These are phyloP conservation scores for Hippocampus guttulatus DNA, from an alignment of 2,113 vertebrate genomes.

Conservation along the genomic window DNA sequence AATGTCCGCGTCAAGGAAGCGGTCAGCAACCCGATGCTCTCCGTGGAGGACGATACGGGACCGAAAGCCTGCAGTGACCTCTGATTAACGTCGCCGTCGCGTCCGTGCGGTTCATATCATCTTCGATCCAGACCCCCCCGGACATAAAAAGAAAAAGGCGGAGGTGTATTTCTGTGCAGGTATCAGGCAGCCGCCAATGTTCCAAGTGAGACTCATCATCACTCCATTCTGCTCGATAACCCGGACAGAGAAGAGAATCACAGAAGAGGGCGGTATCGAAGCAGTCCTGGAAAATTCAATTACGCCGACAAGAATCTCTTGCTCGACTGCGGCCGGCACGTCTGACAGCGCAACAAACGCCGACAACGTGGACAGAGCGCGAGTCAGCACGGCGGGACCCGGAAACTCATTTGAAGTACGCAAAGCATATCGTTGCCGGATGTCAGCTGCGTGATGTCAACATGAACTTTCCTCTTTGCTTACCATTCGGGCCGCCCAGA, in stretches of 20 bases:
- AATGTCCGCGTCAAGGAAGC: slow-evolving; percentile 13
- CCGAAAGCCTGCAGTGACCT: neutral
- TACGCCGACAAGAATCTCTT: slow-evolving; percentile 72
- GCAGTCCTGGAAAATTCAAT: slow-evolving; percentile 71
- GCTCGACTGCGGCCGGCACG: slow-evolving; percentile 57
- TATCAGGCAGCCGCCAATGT: slow-evolving; percentile 40
- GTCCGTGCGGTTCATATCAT: neutral
- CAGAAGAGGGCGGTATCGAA: slow-evolving; percentile 67
- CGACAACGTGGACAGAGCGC: slow-evolving; percentile 29
- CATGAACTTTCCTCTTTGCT: neutral
- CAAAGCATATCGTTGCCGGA: neutral
- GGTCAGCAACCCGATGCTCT: neutral
- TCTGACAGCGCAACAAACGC: slow-evolving; percentile 58
- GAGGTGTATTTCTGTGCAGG: slow-evolving; percentile 46
- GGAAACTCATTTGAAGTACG: slow-evolving; percentile 11
- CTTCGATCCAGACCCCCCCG: slow-evolving; percentile 29
- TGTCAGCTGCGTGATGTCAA: neutral
- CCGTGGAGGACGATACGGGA: neutral
- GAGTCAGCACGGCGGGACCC: slow-evolving; percentile 18
- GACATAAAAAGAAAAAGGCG: slow-evolving; percentile 19
- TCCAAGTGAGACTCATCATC: slow-evolving; percentile 55
- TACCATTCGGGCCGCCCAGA: neutral
- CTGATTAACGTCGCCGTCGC: neutral
- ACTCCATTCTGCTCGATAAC: slow-evolving; percentile 63
- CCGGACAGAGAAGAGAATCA: slow-evolving; percentile 66